Conservation (phyloP, 2,113 vertebrate species). For the Bos indicus region DNA sequence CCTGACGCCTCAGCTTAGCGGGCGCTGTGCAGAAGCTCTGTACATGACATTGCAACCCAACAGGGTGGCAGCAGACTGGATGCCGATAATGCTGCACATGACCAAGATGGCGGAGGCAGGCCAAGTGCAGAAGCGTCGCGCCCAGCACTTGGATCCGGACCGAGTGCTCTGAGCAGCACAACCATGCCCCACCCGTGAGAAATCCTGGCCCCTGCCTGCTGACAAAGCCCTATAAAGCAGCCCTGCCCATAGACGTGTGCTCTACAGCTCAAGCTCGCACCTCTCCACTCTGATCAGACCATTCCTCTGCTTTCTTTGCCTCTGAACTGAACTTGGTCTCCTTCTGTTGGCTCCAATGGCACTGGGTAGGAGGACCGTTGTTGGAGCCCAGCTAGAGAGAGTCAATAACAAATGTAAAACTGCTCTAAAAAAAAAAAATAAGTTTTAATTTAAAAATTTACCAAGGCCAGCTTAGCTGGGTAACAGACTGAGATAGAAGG, state of each 20-base stretch:
- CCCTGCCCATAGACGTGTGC: neutral
- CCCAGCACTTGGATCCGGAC: neutral
- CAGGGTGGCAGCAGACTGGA: neutral
- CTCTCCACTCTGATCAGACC: neutral
- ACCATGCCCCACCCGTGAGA: neutral
- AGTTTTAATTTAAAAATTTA: neutral
- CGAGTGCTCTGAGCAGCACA: neutral
- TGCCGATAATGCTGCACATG: neutral
- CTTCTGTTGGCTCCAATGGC: neutral
- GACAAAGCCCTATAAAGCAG: neutral
- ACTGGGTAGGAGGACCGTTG: neutral
- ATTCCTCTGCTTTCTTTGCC: neutral
- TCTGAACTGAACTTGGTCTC: neutral
- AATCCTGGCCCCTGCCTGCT: neutral
- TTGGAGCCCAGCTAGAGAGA: neutral
- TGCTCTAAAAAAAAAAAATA: neutral
- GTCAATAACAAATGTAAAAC: neutral
- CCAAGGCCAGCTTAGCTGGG: neutral
- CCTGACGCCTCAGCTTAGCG: neutral
- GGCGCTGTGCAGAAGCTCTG: neutral
- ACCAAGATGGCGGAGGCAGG: neutral
- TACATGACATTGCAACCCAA: neutral
- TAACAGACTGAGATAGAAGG: neutral
- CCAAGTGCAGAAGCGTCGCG: neutral
- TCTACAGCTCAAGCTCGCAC: neutral